Evolutionary conservation across 2,888 invertebrate genomes (phyloP).

Genomic region (Hypolimnas misippus): DNA sequence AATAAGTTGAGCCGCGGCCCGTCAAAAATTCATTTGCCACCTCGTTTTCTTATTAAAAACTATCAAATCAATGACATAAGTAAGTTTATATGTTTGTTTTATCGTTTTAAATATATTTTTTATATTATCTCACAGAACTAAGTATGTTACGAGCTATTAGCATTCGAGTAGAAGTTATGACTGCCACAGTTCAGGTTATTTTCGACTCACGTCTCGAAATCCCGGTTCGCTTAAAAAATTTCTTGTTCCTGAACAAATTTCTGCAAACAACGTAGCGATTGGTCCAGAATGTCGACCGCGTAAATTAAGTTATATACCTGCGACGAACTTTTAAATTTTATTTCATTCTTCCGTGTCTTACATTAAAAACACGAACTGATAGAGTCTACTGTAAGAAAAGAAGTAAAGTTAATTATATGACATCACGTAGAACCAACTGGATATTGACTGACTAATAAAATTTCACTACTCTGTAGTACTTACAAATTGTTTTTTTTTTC

Average conservation of each 20-base stretch:
- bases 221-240: constrained; percentile 59
- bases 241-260: constrained; percentile 66
- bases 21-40: no score
- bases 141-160: constrained; percentile 26
- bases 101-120: no score
- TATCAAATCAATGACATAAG: no score
- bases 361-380: constrained; percentile 8
- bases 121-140: no score
- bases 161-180: constrained; percentile 50
- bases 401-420: neutral
- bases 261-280: constrained; percentile 62
- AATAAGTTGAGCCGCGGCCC: no score
- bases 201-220: constrained; percentile 61
- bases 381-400: neutral
- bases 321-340: constrained; percentile 45
- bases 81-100: no score
- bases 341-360: constrained; percentile 33
- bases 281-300: constrained; percentile 57
- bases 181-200: constrained; percentile 49
- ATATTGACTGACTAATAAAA: no score
- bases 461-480: no score
- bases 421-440: no score
- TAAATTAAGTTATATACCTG: constrained; percentile 72
- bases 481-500: no score
- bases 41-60: no score